Evolutionary conservation across 2,888 invertebrate genomes (phyloP), one percentile per base, ranked within the genome.

Genomic region (Pachycephus smyrnensis): DNA sequence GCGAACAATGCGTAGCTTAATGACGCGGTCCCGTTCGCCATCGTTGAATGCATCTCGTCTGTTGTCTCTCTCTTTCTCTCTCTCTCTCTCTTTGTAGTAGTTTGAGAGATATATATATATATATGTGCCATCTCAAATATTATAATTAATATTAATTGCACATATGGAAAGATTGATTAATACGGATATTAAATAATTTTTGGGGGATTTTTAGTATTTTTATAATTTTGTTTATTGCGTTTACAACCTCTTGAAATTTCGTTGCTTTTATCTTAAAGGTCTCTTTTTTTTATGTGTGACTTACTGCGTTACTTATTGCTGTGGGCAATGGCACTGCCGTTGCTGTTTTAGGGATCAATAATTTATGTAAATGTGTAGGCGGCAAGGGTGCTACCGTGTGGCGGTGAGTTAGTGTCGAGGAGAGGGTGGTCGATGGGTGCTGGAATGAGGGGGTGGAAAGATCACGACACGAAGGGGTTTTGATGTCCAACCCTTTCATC

Each of bases 331-430:
- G 90, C 88, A 90, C 89, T 90, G 90, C 88, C 87, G 88, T 86
- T 84, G 83, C 88, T 89, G 88, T 90, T 90, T 89, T 89, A 89
- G 89, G 88, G 91, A 91, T 91, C 91, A 90, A 91, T 91, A 91
- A 91, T 91, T 91, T 91, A 91, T 91, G 91, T 90, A 91, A 91
- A 91, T 91, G 91, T 91, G 91, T 90, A 91, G 88, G 89, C 88
- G 88, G 90, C 89, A 89, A 90, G 91, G 91, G 90, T 88, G 90
- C 90, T 90, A 90, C 89, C 89, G 90, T 90, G 91, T 90, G 91
- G 90, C 90, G 88, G 90, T 91, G 91, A 91, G 90, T 91, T 90
- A 90, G 88, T 88, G 89, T 88, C 77, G 84, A 80, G 81, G 80
- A 84, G 84, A 83, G 84, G 83, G 84, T 82, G 86, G 84, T 83